Percentiles rank a stretch among this genome's conserved stretches.
phyloP scores from a whole-genome alignment of 2,888 invertebrate genomes.

The Cephus sareptanus region DNA sequence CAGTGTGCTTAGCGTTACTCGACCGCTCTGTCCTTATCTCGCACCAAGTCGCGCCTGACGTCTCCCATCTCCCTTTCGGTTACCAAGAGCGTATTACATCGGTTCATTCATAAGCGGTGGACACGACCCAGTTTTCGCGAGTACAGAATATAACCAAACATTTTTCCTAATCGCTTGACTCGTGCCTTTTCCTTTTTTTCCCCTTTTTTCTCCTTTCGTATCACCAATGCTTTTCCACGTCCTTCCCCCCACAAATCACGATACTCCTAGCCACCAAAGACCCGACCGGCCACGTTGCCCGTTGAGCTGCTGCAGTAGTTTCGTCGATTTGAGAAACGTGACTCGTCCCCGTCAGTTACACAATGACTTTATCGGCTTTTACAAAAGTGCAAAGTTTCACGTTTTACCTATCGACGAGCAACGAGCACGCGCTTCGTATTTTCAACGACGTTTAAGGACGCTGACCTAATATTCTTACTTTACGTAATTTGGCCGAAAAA shows the following conservation, averaged over 20 bases:
- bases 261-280: background rate
- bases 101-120: constrained; percentile 5
- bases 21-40: background rate
- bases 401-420: background rate
- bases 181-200: background rate
- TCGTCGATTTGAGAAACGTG: background rate
- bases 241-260: background rate
- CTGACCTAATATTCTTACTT: background rate
- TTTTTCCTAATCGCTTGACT: background rate
- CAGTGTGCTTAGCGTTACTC: background rate
- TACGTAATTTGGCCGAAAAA: background rate
- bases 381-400: background rate
- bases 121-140: background rate
- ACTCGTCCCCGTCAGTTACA: background rate
- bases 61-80: background rate
- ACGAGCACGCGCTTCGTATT: background rate
- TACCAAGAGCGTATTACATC: background rate
- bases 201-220: background rate
- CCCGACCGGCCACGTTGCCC: background rate
- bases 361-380: background rate
- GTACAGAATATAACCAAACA: background rate
- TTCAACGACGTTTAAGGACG: background rate
- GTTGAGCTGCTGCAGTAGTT: background rate
- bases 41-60: background rate
- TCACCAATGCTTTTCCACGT: background rate